Evolutionary conservation across 2,113 vertebrate genomes (phyloP), one percentile per base, ranked within the genome.

Genomic region (Pseudois nayaur): DNA sequence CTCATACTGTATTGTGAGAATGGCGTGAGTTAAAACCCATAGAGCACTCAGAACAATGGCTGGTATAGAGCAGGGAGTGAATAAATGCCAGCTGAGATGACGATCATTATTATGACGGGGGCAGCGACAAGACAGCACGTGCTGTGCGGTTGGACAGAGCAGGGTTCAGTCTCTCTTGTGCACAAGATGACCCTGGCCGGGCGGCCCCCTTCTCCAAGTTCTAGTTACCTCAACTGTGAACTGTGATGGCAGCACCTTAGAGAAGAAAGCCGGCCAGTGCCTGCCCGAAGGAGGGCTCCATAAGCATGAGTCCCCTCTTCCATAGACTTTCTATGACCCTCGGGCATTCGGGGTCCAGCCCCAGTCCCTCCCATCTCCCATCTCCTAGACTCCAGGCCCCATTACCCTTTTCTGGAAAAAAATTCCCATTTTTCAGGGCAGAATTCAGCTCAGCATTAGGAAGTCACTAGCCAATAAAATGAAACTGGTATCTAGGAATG

Each of bases 391-490:
- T 16, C 29, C 82, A 87, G 45, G 55, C 59, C 67, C 4, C 13
- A 55, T 55, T 12, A 84, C 27, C 14, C 27, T 45, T 83, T 76
- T 82, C 67, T 54, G 59, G 36, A 93, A 55, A 87, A 86, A 54
- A 54, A 21, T 76, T 62, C 81, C 31, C n/a, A 88, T 90, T 79
- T 86, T 21, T 67, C 59, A 85, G n/a, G 36, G 64, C 17, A 60
- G 79, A 86, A 54, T 87, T 93, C 52, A 93, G 52, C 52, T 81
- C 45, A 87, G 60, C 60, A 48, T 87, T 82, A 94, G 92, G 43
- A 79, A 36, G 31, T 81, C 29, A 87, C 59, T 8, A 95, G 85
- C 27, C 48, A 57, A 27, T n/a, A 87, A 93, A 87, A 85, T 9
- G 6, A 36, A 36, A 81, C 21, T 17, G 14, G 45, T 74, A 83